A percentile compares a stretch with the other conserved stretches of the same genome.
phyloP scores from a whole-genome alignment of 2,888 invertebrate genomes.

The Pseudanteris insignis region DNA sequence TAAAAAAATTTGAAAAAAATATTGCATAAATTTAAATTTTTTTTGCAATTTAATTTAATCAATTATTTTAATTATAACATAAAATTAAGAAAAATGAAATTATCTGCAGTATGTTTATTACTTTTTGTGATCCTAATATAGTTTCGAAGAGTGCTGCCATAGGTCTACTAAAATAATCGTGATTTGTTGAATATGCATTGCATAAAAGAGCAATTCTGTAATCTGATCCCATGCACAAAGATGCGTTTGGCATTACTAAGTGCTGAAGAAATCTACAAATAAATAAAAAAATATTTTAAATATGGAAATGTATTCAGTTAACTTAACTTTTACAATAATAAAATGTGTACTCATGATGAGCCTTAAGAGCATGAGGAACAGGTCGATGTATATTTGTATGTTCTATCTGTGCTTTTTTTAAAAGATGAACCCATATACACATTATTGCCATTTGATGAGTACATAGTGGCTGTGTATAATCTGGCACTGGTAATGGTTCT shows the following conservation, averaged over 20 bases:
- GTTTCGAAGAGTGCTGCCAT: slow-evolving; percentile 93
- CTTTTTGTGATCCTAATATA: slow-evolving; percentile 77
- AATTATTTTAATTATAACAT: no score
- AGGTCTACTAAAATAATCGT: slow-evolving; percentile 88
- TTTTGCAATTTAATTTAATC: no score
- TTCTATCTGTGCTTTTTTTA: slow-evolving; percentile 92
- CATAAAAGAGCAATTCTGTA: slow-evolving; percentile 91
- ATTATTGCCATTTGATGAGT: slow-evolving; percentile 93
- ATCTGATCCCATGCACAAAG: slow-evolving; percentile 82
- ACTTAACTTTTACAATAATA: no score
- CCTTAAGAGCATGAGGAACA: slow-evolving; percentile 82
- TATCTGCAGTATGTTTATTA: slow-evolving; percentile 10
- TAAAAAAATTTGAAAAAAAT: no score
- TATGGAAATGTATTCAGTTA: no score
- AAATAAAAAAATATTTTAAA: slow-evolving; percentile 3
- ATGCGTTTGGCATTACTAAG: slow-evolving; percentile 78
- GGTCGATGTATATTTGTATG: slow-evolving; percentile 80
- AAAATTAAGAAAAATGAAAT: not conserved
- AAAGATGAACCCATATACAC: slow-evolving; percentile 95
- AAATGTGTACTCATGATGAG: slow-evolving; percentile 82
- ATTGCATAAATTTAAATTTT: no score
- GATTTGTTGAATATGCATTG: slow-evolving; percentile 94
- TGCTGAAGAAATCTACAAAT: slow-evolving; percentile 81
- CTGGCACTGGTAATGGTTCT: slow-evolving; percentile 89
- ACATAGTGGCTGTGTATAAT: slow-evolving; percentile 85